Evolutionary conservation across 2,797 vertebrate genomes (phyloP).

Genomic region (Xiphophorus birchmanni): DNA sequence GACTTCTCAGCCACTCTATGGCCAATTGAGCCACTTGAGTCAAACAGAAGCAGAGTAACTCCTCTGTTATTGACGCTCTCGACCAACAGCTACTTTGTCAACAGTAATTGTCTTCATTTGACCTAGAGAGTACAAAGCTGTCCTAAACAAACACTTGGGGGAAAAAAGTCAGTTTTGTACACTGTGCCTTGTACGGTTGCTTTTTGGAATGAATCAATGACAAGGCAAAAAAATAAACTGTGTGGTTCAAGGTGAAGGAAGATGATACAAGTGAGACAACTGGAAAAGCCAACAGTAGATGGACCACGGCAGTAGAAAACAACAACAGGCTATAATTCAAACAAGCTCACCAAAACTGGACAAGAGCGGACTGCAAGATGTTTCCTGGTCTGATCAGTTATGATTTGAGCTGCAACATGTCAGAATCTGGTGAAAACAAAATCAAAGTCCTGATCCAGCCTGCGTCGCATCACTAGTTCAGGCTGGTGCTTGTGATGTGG

Average conservation of each 20-base stretch:
- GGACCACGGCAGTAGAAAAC: background rate
- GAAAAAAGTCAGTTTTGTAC: background rate
- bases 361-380: background rate
- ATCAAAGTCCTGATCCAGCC: background rate
- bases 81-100: background rate
- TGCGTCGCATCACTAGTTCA: background rate
- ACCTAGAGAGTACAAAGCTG: background rate
- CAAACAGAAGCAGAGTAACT: slow-evolving; percentile 57
- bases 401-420: background rate
- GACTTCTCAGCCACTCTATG: slow-evolving; percentile 53
- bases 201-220: background rate
- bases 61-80: slow-evolving; percentile 23
- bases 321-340: background rate
- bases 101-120: background rate
- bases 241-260: background rate
- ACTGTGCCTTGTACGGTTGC: background rate
- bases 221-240: background rate
- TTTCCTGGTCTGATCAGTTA: background rate
- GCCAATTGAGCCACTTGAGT: slow-evolving; percentile 71
- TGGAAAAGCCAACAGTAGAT: background rate
- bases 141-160: background rate
- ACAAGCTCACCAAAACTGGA: background rate
- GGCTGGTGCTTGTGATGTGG: background rate
- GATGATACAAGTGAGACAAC: background rate
- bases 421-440: background rate